Base-by-base conservation (phyloP, 2,888 invertebrate species). In the Lithophane leautieri region DNA sequence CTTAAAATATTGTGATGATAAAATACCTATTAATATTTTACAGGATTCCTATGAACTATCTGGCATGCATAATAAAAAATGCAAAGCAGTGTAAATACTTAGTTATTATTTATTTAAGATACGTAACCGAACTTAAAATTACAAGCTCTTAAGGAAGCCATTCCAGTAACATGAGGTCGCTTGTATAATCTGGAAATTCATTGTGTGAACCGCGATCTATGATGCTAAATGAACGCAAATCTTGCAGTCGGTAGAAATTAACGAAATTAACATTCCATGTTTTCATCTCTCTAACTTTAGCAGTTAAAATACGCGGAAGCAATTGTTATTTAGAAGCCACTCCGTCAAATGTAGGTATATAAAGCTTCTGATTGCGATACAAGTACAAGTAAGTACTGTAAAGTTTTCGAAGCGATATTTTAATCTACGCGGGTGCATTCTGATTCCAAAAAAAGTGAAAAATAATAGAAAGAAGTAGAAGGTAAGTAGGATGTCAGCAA, bases 51-150 rank as follows among this genome's bases (percentile, higher is more conserved):
- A 95, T 93, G 89, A 92, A 88, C 95, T 96, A 95, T 92, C 94
- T 94, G 91, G 94, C 96, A 96, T 96, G 96, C 96, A 96, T 93
- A 95, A 93, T 94, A 94, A 93, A 96, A 94, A 95, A 95, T 95
- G 96, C 96, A 94, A 96, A 96, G 96, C 96, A 92, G 95, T 96
- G 95, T 94, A 93, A 91, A 91, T 93, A 88, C 89, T 88, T 91
- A 92, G 88, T 92, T 91, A 92, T 90, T 86, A 85, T 91, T 92
- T 88, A 84, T 89, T 91, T 87, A 88, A 91, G 85, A 89, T 91
- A 91, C 83, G 87, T 90, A 92, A 93, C 90, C 90, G 92, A 96
- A 95, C 91, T 94, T 87, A 94, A 94, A 93, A 94, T 91, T 79
- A 92, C 90, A 96, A 96, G 96, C 96, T 93, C 92, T 93, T 91